phyloP scores from a whole-genome alignment of 2,888 invertebrate species.

The Leptura quadrifasciata region DNA sequence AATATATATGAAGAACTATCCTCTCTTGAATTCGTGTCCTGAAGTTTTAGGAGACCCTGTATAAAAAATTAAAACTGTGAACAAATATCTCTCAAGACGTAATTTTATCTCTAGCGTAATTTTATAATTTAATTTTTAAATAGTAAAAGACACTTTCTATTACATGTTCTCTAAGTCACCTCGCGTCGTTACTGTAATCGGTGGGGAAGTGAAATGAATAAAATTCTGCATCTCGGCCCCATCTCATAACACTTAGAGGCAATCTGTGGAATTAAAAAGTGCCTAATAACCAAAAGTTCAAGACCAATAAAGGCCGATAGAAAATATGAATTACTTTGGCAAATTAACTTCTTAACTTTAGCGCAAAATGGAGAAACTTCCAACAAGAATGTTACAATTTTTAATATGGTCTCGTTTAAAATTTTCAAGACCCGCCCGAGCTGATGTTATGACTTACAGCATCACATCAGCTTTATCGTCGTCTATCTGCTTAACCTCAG shows the following conservation, averaged over 20 bases:
- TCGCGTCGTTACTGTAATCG: neutral
- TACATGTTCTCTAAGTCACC: too few species aligned
- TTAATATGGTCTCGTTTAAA: constrained; percentile 62
- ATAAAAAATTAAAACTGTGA: too few species aligned
- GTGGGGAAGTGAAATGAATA: neutral
- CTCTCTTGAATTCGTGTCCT: too few species aligned
- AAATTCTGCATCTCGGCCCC: neutral
- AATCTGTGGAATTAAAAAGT: constrained; percentile 3
- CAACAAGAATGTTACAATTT: constrained; percentile 57
- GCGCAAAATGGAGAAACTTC: constrained; percentile 50
- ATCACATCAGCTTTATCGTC: neutral
- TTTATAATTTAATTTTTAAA: too few species aligned
- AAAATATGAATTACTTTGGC: constrained; percentile 7
- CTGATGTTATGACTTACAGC: constrained; percentile 51
- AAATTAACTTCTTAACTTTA: neutral
- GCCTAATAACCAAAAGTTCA: neutral
- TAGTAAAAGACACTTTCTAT: too few species aligned
- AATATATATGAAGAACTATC: too few species aligned
- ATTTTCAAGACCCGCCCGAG: constrained; percentile 58
- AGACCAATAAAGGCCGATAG: constrained; percentile 4
- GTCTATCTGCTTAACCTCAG: neutral
- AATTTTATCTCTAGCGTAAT: too few species aligned
- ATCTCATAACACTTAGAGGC: neutral
- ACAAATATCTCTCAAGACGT: too few species aligned
- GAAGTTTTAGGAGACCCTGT: too few species aligned